Base-by-base conservation (phyloP, 2,888 invertebrate genomes). In the Rhingia rostrata region DNA sequence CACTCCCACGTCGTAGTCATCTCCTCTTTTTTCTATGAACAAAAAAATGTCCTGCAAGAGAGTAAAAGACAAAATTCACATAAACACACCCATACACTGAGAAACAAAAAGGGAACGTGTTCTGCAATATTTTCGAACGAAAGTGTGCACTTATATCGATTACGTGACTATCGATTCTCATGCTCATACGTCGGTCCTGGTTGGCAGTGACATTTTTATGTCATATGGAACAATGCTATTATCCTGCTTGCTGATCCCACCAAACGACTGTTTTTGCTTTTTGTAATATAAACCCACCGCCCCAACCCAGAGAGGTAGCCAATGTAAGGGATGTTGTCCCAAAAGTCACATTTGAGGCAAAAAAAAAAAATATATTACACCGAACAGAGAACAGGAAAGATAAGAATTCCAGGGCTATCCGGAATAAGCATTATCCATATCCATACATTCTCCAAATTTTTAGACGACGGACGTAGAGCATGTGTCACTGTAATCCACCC, bases 91-190 rank as follows among this genome's bases (percentile, higher is more conserved):
- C 22, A 22, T 22, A 22, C 22, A 22, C 22, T 22, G 22, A 22
- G 22, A 22, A 22, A 22, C 22, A 22, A 22, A 22, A 22, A 22
- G 22, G 22, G 22, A 61, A 35, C 67, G 67, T 61, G 61, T 63
- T 72, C 66, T 67, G n/a, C 37, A 43, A 78, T 82, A 72, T 72
- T 77, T 69, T 58, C 49, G 49, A 83, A 69, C 53, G 67, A 63
- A 63, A 83, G 72, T 83, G 73, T 79, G 79, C 73, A 79, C 79
- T 83, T 79, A 79, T 67, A 83, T 83, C 83, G 83, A 79, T 83
- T 79, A 79, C 79, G 78, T 79, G 83, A 83, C 73, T 78, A 78
- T 83, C 78, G 54, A 78, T 66, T 66, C 54, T 64, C 64, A 32
- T 60, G 53, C 10, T 53, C 37, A 14, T 56, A 39, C 12, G 22